Evolutionary conservation across 2,888 invertebrate species (phyloP).

Genomic region (Cetonia aurata): DNA sequence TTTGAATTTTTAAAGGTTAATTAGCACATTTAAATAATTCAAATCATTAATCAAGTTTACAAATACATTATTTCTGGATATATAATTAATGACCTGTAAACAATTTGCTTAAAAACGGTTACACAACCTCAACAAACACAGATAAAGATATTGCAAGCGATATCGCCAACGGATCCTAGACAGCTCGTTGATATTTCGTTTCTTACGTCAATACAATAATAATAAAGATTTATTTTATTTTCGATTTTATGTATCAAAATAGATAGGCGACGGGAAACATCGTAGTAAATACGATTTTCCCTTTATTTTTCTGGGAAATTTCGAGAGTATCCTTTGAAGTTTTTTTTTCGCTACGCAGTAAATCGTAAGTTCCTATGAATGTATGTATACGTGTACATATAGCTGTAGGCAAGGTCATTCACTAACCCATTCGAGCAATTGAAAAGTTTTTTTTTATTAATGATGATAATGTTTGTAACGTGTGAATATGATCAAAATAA

Average conservation of each 20-base stretch:
- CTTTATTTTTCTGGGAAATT: not conserved
- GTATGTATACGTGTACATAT: too few relatives aligned
- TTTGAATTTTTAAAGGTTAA: not conserved
- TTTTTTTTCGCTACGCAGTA: too few relatives aligned
- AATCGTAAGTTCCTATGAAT: too few relatives aligned
- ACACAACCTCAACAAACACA: not conserved
- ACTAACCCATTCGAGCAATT: too few relatives aligned
- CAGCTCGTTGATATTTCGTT: constrained; percentile 28
- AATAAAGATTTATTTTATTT: constrained; percentile 8
- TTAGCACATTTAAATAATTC: not conserved
- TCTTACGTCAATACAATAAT: constrained; percentile 26
- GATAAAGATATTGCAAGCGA: constrained; percentile 22
- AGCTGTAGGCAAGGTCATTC: too few relatives aligned
- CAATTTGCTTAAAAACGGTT: not conserved
- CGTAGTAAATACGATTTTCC: not conserved
- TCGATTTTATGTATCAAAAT: constrained; percentile 1
- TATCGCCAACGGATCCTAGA: constrained; percentile 28
- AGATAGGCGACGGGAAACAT: not conserved
- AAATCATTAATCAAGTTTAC: too few relatives aligned
- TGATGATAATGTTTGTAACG: too few relatives aligned
- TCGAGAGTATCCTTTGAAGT: too few relatives aligned
- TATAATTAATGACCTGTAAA: constrained; percentile 26
- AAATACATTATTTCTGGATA: not conserved
- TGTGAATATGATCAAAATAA: too few relatives aligned
- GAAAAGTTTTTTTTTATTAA: too few relatives aligned